A percentile compares a stretch with the other conserved stretches of the same genome.
phyloP scores from a whole-genome alignment of 2,113 vertebrate genomes.

The Rhizomys pruinosus region DNA sequence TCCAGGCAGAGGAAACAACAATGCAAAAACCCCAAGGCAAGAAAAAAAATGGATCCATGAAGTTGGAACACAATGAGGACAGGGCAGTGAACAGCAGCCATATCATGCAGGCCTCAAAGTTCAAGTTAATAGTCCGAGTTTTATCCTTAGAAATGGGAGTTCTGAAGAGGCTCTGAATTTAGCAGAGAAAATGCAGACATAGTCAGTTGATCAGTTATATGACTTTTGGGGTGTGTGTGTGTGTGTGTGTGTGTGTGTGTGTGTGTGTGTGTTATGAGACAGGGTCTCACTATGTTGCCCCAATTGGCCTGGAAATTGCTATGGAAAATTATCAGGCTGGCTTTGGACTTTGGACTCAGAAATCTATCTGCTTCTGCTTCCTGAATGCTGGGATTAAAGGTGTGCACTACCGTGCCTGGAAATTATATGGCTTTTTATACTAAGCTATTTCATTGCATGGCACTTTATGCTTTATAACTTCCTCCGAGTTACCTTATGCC shows the following conservation, averaged over 20 bases:
- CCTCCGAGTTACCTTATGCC: neutral
- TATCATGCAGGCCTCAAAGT: neutral
- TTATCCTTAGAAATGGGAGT: conserved; percentile 2
- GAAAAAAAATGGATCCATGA: neutral
- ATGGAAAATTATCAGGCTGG: no score
- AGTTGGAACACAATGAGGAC: neutral
- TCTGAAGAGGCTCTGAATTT: neutral
- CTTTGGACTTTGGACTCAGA: no score
- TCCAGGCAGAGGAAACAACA: neutral
- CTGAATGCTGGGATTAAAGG: no score
- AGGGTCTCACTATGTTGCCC: no score
- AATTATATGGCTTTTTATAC: no score
- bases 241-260: no score
- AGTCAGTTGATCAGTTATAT: neutral
- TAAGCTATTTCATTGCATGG: neutral
- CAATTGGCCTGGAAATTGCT: no score
- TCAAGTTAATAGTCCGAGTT: conserved; percentile 6
- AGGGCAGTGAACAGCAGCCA: neutral
- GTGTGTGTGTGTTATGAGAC: no score
- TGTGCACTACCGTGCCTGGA: no score
- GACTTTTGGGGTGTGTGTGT: neutral
- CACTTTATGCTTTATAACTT: neutral
- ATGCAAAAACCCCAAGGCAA: neutral
- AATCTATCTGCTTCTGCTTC: no score
- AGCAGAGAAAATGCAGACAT: neutral